phyloP scores from a whole-genome alignment of 35 echinoderm and acorn worm genomes.

The Heliocidaris erythrogramma region DNA sequence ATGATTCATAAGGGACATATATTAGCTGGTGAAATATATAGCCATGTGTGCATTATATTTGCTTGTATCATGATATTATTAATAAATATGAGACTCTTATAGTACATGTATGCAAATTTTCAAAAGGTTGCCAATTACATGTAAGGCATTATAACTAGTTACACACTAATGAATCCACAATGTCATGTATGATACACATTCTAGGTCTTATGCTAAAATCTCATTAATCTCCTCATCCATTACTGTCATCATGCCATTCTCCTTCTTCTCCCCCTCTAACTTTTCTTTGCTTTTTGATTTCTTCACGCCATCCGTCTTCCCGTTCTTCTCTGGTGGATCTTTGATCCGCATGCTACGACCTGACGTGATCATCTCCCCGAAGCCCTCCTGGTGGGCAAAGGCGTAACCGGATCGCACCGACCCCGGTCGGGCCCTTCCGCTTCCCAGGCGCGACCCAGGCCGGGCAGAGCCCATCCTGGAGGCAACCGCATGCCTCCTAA shows the following conservation, averaged over 20 bases:
- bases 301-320: background rate
- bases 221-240: background rate
- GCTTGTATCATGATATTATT: too few species aligned
- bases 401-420: slow-evolving; percentile 89
- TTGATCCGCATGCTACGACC: slow-evolving; percentile 71
- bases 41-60: too few species aligned
- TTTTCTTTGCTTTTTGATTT: slow-evolving; percentile 25
- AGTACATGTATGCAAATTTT: background rate
- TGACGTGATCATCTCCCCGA: slow-evolving; percentile 89
- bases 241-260: background rate
- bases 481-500: slow-evolving; percentile 45
- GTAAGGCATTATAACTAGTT: background rate
- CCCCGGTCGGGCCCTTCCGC: slow-evolving; percentile 68
- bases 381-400: slow-evolving; percentile 90
- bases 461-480: slow-evolving; percentile 34
- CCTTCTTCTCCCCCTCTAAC: background rate
- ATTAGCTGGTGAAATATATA: too few species aligned
- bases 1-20: too few species aligned
- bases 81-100: too few species aligned
- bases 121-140: background rate
- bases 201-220: background rate
- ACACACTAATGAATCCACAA: background rate
- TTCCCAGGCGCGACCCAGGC: slow-evolving; percentile 51
- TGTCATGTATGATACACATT: background rate
- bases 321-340: background rate